Base-by-base conservation (phyloP, 2,113 vertebrate genomes). In the Oncorhynchus masou region DNA sequence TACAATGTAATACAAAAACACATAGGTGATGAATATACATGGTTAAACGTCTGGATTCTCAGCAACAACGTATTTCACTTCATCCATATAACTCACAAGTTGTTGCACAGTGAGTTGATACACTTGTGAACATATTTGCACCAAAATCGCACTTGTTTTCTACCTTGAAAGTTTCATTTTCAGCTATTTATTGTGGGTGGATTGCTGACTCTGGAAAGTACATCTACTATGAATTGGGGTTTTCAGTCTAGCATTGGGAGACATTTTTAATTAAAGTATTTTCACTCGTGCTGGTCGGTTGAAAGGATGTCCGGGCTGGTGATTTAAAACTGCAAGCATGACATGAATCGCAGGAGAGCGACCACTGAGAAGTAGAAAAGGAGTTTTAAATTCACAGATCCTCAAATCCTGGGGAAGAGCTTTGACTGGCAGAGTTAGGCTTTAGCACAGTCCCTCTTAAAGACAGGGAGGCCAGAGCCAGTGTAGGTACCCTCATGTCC, bases 401-500 rank as follows among this genome's bases (percentile, higher is more conserved):
- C 24, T 19, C 29, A 72, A 73, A 75, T 71, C 22, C 57, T 34
- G 39, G 48, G 74, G 20, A 81, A 45, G 70, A 77, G 70, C 67
- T 79, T 82, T 74, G 25, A 12, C 27, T 29, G 27, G 16, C 19
- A 12, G 59, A 45, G 54, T 59, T 64, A 4, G n/a, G 9, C 25
- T 62, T 45, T 22, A 57, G 25, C 54, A 3, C 54, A 29, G 64
- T 71, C 25, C 29, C 31, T 73, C 24, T 31, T 25, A 16, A 54
- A 75, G 73, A 31, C 81, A 87, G 79, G 85, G 86, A 88, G 86
- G 80, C 79, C 74, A 74, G 85, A 87, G 86, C 83, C 83, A 80
- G 82, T 84, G 78, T 71, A 83, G 89, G 84, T 86, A 91, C 90
- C 90, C 91, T 92, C 85, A 70, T 87, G 88, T 84, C 87, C 85